Evolutionary conservation across 2,113 vertebrate species (phyloP).

Genomic region (Pteruthius melanotis): DNA sequence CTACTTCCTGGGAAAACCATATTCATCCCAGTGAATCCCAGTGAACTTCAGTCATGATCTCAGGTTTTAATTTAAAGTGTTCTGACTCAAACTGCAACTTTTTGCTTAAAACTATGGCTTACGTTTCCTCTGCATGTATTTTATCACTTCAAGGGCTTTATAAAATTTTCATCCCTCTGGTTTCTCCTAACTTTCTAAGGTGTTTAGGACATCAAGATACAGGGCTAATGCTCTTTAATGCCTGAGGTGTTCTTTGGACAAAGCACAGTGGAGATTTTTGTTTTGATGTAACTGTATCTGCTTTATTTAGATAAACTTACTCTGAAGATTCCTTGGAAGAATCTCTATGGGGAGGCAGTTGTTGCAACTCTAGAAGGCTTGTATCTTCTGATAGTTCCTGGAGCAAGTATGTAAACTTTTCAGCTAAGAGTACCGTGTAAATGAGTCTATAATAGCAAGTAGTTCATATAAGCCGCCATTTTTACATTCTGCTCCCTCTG

Average conservation of each 20-base stretch:
- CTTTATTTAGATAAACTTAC: slow-evolving; percentile 87
- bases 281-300: not conserved
- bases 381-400: slow-evolving; percentile 92
- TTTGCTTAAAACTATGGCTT: not conserved
- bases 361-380: slow-evolving; percentile 92
- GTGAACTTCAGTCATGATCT: not conserved
- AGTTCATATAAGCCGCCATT: not conserved
- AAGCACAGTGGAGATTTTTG: not conserved
- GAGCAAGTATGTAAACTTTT: slow-evolving; percentile 84
- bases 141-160: not conserved
- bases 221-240: not conserved
- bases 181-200: not conserved
- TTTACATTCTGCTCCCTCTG: not conserved
- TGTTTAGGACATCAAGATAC: not conserved
- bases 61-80: not conserved
- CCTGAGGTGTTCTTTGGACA: not conserved
- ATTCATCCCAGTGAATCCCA: not conserved
- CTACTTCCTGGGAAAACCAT: not conserved
- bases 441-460: not conserved
- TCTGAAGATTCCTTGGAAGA: slow-evolving; percentile 99
- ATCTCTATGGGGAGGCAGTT: slow-evolving; percentile 94
- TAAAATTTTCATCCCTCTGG: not conserved
- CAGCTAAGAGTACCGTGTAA: not conserved
- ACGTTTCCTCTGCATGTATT: not conserved
- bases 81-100: not conserved